Conservation (phyloP, 2,797 vertebrate genomes). For the Phalloptychus januarius region DNA sequence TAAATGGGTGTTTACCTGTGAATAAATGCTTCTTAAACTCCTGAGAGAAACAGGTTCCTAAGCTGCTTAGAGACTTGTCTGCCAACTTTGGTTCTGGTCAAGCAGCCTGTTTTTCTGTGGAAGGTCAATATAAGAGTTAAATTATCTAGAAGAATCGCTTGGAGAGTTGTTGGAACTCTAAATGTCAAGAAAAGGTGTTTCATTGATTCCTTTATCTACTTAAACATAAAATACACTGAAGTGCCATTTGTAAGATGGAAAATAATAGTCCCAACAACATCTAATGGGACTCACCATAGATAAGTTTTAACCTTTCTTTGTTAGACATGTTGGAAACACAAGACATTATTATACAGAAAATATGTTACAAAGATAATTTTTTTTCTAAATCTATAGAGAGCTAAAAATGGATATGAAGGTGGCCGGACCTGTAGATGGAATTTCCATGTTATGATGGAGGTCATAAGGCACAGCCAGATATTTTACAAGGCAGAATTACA, state of each 20-base stretch:
- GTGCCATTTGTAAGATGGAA: not conserved
- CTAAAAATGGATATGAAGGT: constrained; percentile 1
- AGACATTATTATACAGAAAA: not conserved
- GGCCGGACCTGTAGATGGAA: not conserved
- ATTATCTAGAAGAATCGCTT: constrained; percentile 1
- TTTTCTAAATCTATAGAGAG: not conserved
- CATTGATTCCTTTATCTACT: constrained; percentile 11
- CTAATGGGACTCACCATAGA: not conserved
- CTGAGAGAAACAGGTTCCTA: not conserved
- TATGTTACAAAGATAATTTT: not conserved
- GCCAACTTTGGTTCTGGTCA: not conserved
- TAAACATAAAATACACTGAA: not conserved
- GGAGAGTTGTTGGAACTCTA: constrained; percentile 1
- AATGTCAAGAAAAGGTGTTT: constrained; percentile 7
- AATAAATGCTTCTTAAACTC: constrained; percentile 1
- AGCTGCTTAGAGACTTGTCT: not conserved
- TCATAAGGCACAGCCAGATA: not conserved
- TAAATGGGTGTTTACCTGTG: not conserved
- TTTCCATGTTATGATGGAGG: not conserved
- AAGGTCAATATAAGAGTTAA: constrained; percentile 6
- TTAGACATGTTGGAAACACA: not conserved
- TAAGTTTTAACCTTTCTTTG: not conserved
- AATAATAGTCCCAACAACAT: constrained; percentile 3
- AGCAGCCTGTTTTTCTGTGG: not conserved
- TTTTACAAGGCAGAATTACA: constrained; percentile 6